Conservation (phyloP, 2,797 vertebrate genomes). For the Pseudomugil tenellus region DNA sequence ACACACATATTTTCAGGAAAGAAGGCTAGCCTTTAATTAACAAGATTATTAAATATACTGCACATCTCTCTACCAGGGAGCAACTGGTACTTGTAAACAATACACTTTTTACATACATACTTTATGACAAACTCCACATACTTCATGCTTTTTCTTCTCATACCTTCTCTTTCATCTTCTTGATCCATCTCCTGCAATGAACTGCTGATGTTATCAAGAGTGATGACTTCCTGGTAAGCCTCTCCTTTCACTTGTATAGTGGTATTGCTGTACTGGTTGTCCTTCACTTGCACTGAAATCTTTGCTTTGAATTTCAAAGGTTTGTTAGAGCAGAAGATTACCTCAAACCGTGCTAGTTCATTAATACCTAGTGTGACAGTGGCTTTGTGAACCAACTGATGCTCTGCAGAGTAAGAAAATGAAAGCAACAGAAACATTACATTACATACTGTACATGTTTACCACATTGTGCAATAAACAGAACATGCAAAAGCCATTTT, state of each 20-base stretch:
- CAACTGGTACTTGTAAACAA: neutral
- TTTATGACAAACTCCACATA: neutral
- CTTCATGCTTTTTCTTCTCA: neutral
- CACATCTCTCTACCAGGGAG: neutral
- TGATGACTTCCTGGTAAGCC: conserved; percentile 75
- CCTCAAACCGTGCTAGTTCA: conserved; percentile 79
- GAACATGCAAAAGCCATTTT: too few relatives aligned
- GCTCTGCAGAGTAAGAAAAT: conserved; percentile 48
- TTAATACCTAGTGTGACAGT: conserved; percentile 74
- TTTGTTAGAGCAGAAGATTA: conserved; percentile 82
- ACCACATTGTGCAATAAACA: too few relatives aligned
- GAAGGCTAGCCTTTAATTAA: neutral
- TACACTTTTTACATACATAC: neutral
- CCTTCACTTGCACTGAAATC: conserved; percentile 81
- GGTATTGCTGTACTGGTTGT: conserved; percentile 83
- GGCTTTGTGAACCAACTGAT: conserved; percentile 65
- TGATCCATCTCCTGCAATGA: neutral
- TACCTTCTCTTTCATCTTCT: conserved; percentile 22
- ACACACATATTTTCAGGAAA: neutral
- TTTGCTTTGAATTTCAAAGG: conserved; percentile 71
- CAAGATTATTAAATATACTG: neutral
- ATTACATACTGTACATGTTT: too few relatives aligned
- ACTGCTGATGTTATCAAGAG: conserved; percentile 14
- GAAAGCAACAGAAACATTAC: neutral
- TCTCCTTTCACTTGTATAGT: conserved; percentile 84